Base-by-base conservation (phyloP, 1,140 invertebrate genomes). In the Dendroctonus ponderosae region DNA sequence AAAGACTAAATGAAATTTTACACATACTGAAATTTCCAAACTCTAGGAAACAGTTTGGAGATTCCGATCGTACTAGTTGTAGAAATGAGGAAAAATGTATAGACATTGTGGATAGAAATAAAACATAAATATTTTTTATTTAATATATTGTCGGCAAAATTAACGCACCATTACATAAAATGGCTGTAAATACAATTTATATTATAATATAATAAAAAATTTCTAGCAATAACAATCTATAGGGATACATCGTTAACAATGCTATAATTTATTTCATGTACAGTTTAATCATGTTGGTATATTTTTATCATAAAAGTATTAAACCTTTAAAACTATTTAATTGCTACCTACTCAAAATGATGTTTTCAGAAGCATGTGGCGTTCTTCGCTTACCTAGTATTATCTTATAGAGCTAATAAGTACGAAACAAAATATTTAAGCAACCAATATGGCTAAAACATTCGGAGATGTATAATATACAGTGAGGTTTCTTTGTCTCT, bases 221-320 rank as follows among this genome's bases (percentile, higher is more conserved):
- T 67, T 76, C 76, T 78, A 78, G 72, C 72, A 73, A 77, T 78
- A 78, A 78, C 76, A 78, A 77, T 78, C 75, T 77, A 77, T 74
- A 74, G 75, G 75, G 73, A 73, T 78, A 78, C 71, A 78, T 74
- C 72, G 75, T 77, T 76, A 77, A 78, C 75, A 77, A 78, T 75
- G 69, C 75, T 76, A 70, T 66, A 59, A 56, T 60, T 59, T 66
- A 59, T 66, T 59, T 65, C 44, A 66, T 66, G 42, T 66, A 66
- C 64, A 66, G 26, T 26, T 51, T 51, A 51, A 51, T 51, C 50
- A 51, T 51, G 15, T 51, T 15, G 15, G 50, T 51, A 51, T 51
- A 26, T n/a, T 51, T 12, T 12, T 51, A 15, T 51, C 15, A 46
- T 46, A 46, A 46, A 46, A 46, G n/a, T 46, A 9, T 9, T 46